Conservation (phyloP, 2,113 vertebrate species). For the Chamaetylas fuelleborni region DNA sequence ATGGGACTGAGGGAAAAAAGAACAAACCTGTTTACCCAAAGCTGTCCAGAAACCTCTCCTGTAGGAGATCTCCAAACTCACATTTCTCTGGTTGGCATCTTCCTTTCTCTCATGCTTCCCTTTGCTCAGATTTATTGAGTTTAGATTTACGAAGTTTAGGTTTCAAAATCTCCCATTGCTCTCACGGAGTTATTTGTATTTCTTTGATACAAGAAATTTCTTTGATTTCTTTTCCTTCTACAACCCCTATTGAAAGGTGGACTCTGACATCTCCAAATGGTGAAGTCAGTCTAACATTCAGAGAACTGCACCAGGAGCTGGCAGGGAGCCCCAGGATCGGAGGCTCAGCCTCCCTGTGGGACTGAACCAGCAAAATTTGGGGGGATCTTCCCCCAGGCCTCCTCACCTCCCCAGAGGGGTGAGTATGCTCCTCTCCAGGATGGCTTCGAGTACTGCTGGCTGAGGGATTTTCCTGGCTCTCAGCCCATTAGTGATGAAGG, state of each 20-base stretch:
- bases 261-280: neutral
- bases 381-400: neutral
- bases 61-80: neutral
- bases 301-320: neutral
- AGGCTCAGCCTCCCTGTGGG: neutral
- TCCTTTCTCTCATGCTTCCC: neutral
- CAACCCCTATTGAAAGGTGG: neutral
- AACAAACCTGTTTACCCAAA: rapidly evolving
- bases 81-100: neutral
- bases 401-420: neutral
- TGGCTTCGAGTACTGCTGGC: neutral
- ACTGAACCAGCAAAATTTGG: neutral
- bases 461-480: neutral
- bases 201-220: no score
- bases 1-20: neutral
- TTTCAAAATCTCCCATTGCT: neutral
- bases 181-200: neutral
- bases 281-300: neutral
- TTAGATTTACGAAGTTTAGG: neutral
- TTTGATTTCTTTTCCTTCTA: neutral
- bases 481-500: neutral
- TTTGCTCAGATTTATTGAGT: neutral
- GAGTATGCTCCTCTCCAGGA: neutral
- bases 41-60: neutral
- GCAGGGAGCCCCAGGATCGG: neutral